Conservation (phyloP, 1,140 invertebrate species). For the Luehdorfia chinensis region DNA sequence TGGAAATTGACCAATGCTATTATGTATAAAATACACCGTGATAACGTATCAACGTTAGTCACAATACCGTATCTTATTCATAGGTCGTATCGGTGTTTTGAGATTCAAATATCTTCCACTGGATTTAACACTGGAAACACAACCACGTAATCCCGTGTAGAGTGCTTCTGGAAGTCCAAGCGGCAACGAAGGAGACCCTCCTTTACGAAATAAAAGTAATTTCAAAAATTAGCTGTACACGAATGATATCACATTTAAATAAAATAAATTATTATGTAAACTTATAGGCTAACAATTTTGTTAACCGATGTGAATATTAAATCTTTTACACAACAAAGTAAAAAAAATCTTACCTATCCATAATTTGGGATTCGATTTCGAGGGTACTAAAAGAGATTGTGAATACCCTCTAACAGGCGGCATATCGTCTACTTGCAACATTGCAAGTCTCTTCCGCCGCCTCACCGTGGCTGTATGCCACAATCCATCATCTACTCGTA, state of each 20-base stretch:
- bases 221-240: no score
- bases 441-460: slow-evolving; percentile 82
- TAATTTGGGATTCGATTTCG: slow-evolving; percentile 85
- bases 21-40: no score
- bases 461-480: slow-evolving; percentile 85
- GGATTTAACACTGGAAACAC: slow-evolving; percentile 68
- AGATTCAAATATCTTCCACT: slow-evolving; percentile 66
- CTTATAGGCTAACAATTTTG: no score
- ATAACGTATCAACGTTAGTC: slow-evolving; percentile 28
- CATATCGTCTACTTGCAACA: slow-evolving; percentile 83
- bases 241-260: no score
- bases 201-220: slow-evolving; percentile 36
- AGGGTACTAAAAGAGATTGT: slow-evolving; percentile 80
- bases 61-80: slow-evolving; percentile 51
- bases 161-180: slow-evolving; percentile 64
- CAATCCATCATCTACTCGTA: slow-evolving; percentile 82
- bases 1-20: no score
- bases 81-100: slow-evolving; percentile 61
- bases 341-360: slow-evolving; percentile 82
- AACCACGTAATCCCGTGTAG: slow-evolving; percentile 66
- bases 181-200: slow-evolving; percentile 70
- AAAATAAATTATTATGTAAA: no score
- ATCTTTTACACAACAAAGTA: no score
- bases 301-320: no score
- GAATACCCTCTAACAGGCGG: slow-evolving; percentile 80